These are phyloP conservation scores for Drosophila repleta DNA, from an alignment of 1,140 invertebrate genomes.

Conservation along the genomic window DNA sequence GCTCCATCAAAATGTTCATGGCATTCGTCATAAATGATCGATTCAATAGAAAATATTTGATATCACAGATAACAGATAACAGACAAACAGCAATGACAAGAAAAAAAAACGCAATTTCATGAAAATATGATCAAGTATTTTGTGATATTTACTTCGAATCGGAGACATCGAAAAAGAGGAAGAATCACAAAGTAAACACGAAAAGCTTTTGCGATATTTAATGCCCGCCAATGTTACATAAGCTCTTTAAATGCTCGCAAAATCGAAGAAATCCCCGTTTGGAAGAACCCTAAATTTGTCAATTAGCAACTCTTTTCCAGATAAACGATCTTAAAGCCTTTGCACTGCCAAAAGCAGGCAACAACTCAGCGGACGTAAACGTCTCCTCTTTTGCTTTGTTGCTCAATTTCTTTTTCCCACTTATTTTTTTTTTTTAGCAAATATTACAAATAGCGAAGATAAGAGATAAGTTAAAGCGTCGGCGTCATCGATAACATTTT, in stretches of 20 bases:
- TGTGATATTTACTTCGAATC: background rate
- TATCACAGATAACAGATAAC: background rate
- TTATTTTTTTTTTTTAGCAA: no score
- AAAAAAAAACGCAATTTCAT: background rate
- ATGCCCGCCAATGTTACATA: background rate
- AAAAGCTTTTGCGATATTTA: background rate
- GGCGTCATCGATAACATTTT: slow-evolving; percentile 23
- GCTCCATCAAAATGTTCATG: background rate
- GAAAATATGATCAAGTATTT: background rate
- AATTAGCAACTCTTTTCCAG: background rate
- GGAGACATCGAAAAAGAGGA: background rate
- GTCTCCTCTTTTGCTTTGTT: background rate
- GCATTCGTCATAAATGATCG: background rate
- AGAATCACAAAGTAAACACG: background rate
- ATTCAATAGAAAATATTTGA: background rate
- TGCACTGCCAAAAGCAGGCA: background rate
- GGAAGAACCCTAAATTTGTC: background rate
- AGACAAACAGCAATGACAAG: background rate
- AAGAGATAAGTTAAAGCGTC: slow-evolving; percentile 8
- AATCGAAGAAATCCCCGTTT: background rate
- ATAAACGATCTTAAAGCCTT: background rate
- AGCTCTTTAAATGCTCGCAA: background rate
- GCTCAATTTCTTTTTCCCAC: no score
- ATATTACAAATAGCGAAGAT: slow-evolving; percentile 16
- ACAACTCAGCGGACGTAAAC: slow-evolving; percentile 28